Evolutionary conservation across 1,140 invertebrate species (phyloP).

Genomic region (Lethrus apterus): DNA sequence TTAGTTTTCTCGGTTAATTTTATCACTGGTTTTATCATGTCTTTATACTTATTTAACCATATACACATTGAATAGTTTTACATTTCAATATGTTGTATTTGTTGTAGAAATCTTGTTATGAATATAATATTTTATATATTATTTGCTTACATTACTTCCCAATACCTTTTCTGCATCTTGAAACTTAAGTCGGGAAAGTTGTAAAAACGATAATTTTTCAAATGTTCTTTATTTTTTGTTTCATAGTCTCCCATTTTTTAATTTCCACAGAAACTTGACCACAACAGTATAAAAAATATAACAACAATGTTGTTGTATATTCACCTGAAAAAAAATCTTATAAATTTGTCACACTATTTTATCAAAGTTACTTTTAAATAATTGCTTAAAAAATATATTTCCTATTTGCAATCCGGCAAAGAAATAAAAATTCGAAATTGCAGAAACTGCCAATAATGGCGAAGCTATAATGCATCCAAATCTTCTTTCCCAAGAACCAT

Average conservation of each 20-base stretch:
- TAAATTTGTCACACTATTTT: not conserved
- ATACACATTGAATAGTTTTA: too few relatives aligned
- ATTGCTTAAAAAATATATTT: slow-evolving; percentile 50
- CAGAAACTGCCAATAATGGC: slow-evolving; percentile 67
- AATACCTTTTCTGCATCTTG: too few relatives aligned
- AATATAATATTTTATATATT: too few relatives aligned
- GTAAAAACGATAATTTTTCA: too few relatives aligned
- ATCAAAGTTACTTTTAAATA: slow-evolving; percentile 28
- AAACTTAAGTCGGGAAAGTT: too few relatives aligned
- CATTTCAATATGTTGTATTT: too few relatives aligned
- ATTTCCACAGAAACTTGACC: slow-evolving; percentile 4
- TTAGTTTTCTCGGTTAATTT: too few relatives aligned
- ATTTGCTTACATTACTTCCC: too few relatives aligned
- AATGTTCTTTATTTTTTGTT: not conserved
- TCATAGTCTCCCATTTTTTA: slow-evolving; percentile 2
- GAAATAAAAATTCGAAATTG: slow-evolving; percentile 80
- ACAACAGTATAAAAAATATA: slow-evolving; percentile 9
- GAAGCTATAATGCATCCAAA: slow-evolving; percentile 59
- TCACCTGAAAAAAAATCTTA: slow-evolving; percentile 1
- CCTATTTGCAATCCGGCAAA: slow-evolving; percentile 68
- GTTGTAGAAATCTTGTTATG: too few relatives aligned
- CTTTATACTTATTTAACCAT: too few relatives aligned
- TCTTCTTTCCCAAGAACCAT: slow-evolving; percentile 39
- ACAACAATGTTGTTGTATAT: not conserved
- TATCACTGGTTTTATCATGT: too few relatives aligned